Evolutionary conservation across 2,888 invertebrate species (phyloP).

Genomic region (Smittia sp.): DNA sequence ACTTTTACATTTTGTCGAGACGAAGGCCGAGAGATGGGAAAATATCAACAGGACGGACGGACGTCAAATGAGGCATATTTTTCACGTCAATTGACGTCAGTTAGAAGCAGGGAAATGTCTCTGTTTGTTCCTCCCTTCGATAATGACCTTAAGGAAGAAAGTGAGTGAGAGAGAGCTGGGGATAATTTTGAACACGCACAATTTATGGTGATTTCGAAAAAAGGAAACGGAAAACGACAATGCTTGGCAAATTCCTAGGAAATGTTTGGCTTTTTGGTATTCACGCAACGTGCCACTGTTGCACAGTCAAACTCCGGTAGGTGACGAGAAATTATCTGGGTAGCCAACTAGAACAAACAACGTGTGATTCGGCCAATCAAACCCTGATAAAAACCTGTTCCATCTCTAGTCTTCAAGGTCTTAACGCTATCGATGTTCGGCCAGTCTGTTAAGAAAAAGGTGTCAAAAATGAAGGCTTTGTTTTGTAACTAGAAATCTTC

Average conservation of each 20-base stretch:
- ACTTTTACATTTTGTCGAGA: not conserved
- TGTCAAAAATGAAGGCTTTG: too few relatives aligned
- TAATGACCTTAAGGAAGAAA: not conserved
- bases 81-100: slow-evolving; percentile 12
- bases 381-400: too few relatives aligned
- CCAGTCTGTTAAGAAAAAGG: too few relatives aligned
- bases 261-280: slow-evolving; percentile 15
- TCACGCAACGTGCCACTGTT: slow-evolving; percentile 5
- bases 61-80: slow-evolving; percentile 21
- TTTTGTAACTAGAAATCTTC: too few relatives aligned
- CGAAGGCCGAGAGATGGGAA: not conserved
- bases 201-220: slow-evolving; percentile 3
- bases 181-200: slow-evolving; percentile 11
- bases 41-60: slow-evolving; percentile 19
- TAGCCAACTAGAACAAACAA: too few relatives aligned
- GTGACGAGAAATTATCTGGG: too few relatives aligned
- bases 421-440: too few relatives aligned
- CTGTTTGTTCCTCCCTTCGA: not conserved
- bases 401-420: too few relatives aligned
- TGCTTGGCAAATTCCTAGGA: not conserved
- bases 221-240: slow-evolving; percentile 15
- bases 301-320: not conserved
- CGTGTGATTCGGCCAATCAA: too few relatives aligned
- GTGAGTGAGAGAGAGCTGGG: not conserved
- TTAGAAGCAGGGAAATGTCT: not conserved